A percentile compares a stretch with the other conserved stretches of the same genome.
These are phyloP conservation scores for Campylorhamphus procurvoides DNA, from an alignment of 2,113 vertebrate genomes.

Conservation along the genomic window DNA sequence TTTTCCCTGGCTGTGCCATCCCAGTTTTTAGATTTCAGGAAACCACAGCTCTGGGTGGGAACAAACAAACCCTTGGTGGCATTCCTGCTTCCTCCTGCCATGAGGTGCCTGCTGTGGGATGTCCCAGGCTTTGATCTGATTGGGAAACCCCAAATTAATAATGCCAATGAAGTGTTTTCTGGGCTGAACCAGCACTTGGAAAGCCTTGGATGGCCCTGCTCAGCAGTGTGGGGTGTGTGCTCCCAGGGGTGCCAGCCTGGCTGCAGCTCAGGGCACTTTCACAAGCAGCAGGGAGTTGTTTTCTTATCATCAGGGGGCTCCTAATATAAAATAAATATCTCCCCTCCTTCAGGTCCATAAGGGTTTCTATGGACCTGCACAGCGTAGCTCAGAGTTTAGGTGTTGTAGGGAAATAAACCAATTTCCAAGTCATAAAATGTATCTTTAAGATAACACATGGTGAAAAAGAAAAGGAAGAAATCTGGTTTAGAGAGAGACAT, in stretches of 20 bases:
- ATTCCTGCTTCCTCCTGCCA: neutral
- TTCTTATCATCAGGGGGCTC: neutral
- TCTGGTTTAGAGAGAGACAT: neutral
- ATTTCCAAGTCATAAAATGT: neutral
- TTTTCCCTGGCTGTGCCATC: neutral
- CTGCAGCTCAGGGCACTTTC: neutral
- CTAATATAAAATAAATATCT: neutral
- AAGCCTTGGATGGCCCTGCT: neutral
- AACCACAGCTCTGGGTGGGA: neutral
- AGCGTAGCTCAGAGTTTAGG: neutral
- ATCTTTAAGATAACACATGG: neutral
- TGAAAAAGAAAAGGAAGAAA: neutral
- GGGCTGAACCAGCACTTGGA: neutral
- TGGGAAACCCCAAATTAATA: neutral
- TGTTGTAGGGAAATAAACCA: neutral
- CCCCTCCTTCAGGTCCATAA: neutral
- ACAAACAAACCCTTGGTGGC: too few relatives aligned
- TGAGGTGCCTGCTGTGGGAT: too few relatives aligned
- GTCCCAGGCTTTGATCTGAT: accelerated
- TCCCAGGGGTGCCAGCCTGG: neutral
- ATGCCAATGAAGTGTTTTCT: neutral
- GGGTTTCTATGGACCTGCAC: neutral
- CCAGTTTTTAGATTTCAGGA: neutral
- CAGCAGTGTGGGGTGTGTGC: neutral
- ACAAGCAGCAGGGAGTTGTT: neutral